Base-by-base conservation (phyloP, 2,888 invertebrate genomes). In the Cephus spinipes region DNA sequence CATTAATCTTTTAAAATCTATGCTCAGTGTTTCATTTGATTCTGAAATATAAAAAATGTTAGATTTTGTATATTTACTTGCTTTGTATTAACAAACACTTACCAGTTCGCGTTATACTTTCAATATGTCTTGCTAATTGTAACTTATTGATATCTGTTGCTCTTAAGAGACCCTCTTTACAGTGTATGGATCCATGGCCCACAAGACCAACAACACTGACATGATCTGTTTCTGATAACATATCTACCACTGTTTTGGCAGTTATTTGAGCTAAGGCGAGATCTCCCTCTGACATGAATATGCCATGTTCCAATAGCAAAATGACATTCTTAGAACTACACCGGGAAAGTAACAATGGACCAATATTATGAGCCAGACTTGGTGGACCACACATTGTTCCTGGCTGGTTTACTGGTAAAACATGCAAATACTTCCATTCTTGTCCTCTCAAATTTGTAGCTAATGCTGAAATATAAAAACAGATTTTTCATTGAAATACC, bases 121-220 rank as follows among this genome's bases (percentile, higher is more conserved):
- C 91, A 31, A 91, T 86, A 76, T 89, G 86, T 33, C 90, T 80
- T 4, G 84, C 87, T 35, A 91, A 79, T 75, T 90, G 88, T 78
- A 89, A 89, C 76, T 91, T 91, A 77, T 91, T 91, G 9, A 91
- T 85, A 78, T 91, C 91, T 4, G 89, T 90, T 1, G 91, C 90
- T 68, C 82, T 87, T 32, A 89, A 77, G 32, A 91, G 82, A 71
- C 85, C 83, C 76, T 89, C 86, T 69, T 85, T 84, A 74, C 91
- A 91, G 77, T 89, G 83, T 4, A 86, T 73, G 0, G 85, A 85
- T 32, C 83, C 85, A 36, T 83, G 83, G 30, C 85, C 89, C 15
- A 87, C 86, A 12, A 91, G 84, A 9, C 90, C 90, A 34, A 91
- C 80, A 1, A 90, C 88, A n/a, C 87, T 88, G 23, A 91, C 86